Evolutionary conservation across 2,797 vertebrate genomes (phyloP), one percentile per base, ranked within the genome.

Genomic region (Zenarchopterus dispar): DNA sequence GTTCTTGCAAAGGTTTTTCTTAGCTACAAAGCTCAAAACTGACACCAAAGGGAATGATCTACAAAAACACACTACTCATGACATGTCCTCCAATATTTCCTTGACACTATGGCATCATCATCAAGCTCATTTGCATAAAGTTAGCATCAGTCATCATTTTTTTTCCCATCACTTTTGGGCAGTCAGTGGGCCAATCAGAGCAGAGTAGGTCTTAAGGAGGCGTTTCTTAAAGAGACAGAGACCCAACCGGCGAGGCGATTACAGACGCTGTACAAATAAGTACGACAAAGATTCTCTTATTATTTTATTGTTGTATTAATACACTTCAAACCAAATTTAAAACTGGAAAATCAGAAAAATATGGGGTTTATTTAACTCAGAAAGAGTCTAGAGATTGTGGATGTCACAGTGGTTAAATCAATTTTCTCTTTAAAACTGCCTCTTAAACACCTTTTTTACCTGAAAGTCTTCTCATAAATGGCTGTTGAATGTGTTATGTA

Each of bases 401-500:
- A 39, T 28, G 4, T 44, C 13, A 19, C 58, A 56, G n/a, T n/a
- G n/a, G 50, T 42, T 70, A 48, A 80, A 78, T 71, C 67, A 45
- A 51, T 13, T 17, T n/a, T 60, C 22, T 58, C 50, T 47, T 71
- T 31, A 55, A 48, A 77, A 60, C 44, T 0, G 3, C 48, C 48
- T 68, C 36, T 31, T 15, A 53, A 63, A 69, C 4, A 44, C 21
- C 36, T 50, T 68, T 78, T 63, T 44, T 50, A 77, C 36, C 50
- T 63, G 67, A 63, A 53, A 33, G 51, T 50, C 68, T 69, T 62
- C 68, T 70, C 50, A 56, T 63, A 43, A 62, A 65, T 63, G n/a
- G 39, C 62, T 65, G 52, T 1, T 80, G 50, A 76, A 70, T 77
- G 52, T 82, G 77, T 84, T 70, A 78, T 78, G 77, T 8, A 1